These are phyloP conservation scores for Tichodroma muraria DNA, from an alignment of 2,113 vertebrate genomes.

Conservation along the genomic window DNA sequence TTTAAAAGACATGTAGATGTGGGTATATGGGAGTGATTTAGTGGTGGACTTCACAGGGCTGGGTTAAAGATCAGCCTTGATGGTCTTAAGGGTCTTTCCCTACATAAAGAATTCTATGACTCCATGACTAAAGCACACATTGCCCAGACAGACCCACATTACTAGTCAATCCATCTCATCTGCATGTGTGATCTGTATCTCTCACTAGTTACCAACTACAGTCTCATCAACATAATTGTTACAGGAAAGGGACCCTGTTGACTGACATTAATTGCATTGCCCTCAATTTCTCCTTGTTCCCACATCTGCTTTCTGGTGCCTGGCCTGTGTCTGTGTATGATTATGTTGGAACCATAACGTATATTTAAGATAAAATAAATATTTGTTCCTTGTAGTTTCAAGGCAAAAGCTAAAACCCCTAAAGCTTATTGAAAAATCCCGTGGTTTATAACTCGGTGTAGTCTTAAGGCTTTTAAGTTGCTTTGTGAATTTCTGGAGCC, in stretches of 20 bases:
- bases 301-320: background rate
- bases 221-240: background rate
- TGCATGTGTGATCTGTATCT: background rate
- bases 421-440: background rate
- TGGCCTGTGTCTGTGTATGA: background rate
- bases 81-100: background rate
- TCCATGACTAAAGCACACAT: background rate
- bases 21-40: background rate
- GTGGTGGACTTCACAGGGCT: background rate
- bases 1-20: background rate
- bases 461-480: background rate
- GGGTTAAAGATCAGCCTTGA: background rate
- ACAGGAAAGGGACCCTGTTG: background rate
- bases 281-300: background rate
- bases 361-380: slow-evolving; percentile 20
- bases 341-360: background rate
- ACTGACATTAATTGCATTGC: background rate
- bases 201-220: background rate
- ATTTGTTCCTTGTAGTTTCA: background rate
- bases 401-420: background rate
- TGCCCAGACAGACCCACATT: background rate
- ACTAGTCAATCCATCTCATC: background rate
- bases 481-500: background rate
- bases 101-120: background rate
- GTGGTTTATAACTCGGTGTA: background rate